Conservation (phyloP, 2,888 invertebrate genomes). For the Philaethria dido region DNA sequence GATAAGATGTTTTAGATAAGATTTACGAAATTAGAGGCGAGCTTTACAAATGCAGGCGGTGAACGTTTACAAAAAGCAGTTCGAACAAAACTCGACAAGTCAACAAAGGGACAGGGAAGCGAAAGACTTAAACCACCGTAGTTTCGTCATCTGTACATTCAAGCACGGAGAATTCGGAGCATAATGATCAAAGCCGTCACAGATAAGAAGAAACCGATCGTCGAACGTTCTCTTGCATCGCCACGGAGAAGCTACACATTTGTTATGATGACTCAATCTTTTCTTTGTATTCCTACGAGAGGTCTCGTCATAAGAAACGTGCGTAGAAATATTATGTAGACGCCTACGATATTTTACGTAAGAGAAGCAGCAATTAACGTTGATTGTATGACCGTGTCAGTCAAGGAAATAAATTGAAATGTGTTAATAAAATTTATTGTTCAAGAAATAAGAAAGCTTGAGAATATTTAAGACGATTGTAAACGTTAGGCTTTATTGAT, state of each 20-base stretch:
- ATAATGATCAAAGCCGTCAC: conserved; percentile 78
- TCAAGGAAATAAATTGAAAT: conserved; percentile 70
- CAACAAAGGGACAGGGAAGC: conserved; percentile 74
- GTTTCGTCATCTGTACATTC: conserved; percentile 72
- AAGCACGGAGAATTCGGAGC: conserved; percentile 72
- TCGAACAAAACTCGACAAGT: conserved; percentile 74
- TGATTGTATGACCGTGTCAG: conserved; percentile 67
- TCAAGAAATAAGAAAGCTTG: conserved; percentile 68
- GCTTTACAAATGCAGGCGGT: conserved; percentile 69
- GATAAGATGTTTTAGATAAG: conserved; percentile 76
- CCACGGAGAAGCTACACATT: conserved; percentile 70
- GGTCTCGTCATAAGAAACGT: conserved; percentile 58
- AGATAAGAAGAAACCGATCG: conserved; percentile 78
- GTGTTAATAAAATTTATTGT: conserved; percentile 80
- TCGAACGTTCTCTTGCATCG: conserved; percentile 70
- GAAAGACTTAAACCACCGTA: conserved; percentile 70
- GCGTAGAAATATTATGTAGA: conserved; percentile 56
- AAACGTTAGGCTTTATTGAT: conserved; percentile 61
- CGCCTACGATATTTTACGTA: conserved; percentile 66
- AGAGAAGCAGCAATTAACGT: conserved; percentile 78
- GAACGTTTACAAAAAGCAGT: conserved; percentile 73
- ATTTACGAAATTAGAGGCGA: conserved; percentile 71
- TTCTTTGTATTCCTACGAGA: conserved; percentile 70
- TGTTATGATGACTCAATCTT: conserved; percentile 83
- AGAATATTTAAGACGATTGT: conserved; percentile 66